Evolutionary conservation across 2,113 vertebrate genomes (phyloP), one percentile per base, ranked within the genome.

Genomic region (Scalopus aquaticus): DNA sequence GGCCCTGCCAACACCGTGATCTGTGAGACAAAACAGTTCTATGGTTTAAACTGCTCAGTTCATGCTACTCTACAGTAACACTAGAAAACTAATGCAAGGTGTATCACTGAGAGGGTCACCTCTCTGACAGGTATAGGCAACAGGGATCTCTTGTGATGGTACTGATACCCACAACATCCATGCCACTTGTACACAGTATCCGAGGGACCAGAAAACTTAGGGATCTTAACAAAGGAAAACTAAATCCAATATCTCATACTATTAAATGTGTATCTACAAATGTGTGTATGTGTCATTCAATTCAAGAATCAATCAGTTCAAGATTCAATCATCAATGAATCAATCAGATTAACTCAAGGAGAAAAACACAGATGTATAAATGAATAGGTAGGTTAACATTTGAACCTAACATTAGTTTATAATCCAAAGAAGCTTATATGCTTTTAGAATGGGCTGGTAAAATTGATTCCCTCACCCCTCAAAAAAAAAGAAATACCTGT

Each of bases 101-200:
- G 1, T 79, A 2, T 19, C 19, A 1, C 6, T 2, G 0, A n/a
- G 6, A 6, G 37, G 10, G 9, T 37, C 13, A 28, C 30, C 22
- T 79, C 13, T 67, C 9, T n/a, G 11, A 0, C 22, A 32, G 15
- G 24, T 6, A 4, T 16, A 6, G 15, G 19, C 10, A 44, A 19
- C 7, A 74, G 1, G 16, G 16, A 28, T 58, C 60, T 56, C 9
- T 90, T 79, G 37, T 15, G 24, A 69, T 80, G 28, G 26, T 5
- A 32, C 8, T 3, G 30, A 73, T 44, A 24, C 24, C 56, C 19
- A 81, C 3, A 64, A 37, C 0, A 2, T 92, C 37, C 6, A 0
- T 8, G 19, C 1, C 26, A 39, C 9, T 67, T 39, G 44, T 8
- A 17, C 5, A 32, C 0, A 3, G 12, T 39, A 60, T 19, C 10